These are phyloP conservation scores for Porphyrio hochstetteri DNA, from an alignment of 2,113 vertebrate genomes.

Conservation along the genomic window DNA sequence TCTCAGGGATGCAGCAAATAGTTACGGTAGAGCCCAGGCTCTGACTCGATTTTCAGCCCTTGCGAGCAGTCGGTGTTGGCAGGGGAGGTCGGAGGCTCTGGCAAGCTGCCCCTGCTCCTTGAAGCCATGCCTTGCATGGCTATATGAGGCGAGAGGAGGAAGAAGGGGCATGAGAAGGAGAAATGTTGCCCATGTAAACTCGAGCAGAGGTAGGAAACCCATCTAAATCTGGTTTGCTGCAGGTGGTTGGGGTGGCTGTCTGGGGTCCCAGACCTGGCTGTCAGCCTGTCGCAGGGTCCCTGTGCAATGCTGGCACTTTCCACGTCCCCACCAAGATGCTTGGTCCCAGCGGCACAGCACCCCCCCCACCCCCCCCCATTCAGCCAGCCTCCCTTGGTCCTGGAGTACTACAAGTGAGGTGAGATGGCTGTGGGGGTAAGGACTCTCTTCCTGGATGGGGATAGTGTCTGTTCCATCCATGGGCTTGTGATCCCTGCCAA, in stretches of 20 bases:
- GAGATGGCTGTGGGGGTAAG: background rate
- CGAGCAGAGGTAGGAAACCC: background rate
- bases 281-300: background rate
- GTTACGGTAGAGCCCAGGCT: background rate
- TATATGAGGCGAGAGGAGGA: constrained; percentile 51
- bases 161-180: background rate
- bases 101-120: constrained; percentile 14
- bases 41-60: background rate
- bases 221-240: background rate
- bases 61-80: background rate
- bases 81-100: constrained; percentile 7
- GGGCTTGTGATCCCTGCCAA: background rate
- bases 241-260: rapidly evolving
- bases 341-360: too few species aligned
- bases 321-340: background rate
- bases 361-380: background rate
- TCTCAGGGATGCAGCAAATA: background rate
- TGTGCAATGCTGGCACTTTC: rapidly evolving
- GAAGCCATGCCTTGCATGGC: background rate
- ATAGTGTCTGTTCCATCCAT: background rate
- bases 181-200: background rate
- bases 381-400: background rate
- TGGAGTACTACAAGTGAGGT: background rate
- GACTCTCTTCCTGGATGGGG: background rate
- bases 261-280: background rate